These are phyloP conservation scores for Chrysolina oricalcia DNA, from an alignment of 2,888 invertebrate genomes.

Conservation along the genomic window DNA sequence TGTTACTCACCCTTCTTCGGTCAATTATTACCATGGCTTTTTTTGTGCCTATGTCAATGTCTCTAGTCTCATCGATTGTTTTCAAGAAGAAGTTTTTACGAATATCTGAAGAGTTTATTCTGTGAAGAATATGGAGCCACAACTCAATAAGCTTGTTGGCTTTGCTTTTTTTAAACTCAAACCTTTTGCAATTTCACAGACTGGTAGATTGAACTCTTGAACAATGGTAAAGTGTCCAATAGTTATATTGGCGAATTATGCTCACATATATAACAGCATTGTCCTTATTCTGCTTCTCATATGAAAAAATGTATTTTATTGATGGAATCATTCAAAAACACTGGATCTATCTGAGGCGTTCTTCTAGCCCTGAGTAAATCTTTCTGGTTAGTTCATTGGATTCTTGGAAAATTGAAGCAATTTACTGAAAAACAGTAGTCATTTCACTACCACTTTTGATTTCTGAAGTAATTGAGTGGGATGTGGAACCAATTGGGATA, in stretches of 20 bases:
- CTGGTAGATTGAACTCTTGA: not conserved
- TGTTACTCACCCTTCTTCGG: not conserved
- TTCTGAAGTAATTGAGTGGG: no score
- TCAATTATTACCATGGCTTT: slow-evolving; percentile 23
- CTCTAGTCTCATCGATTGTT: slow-evolving; percentile 23
- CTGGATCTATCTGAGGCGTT: not conserved
- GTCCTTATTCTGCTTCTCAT: not conserved
- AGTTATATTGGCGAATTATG: slow-evolving; percentile 9
- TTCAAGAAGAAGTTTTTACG: slow-evolving; percentile 4
- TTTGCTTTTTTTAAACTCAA: slow-evolving; percentile 25
- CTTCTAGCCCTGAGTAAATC: not conserved
- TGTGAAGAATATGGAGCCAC: slow-evolving; percentile 11
- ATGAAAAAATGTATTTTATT: not conserved
- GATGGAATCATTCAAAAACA: not conserved
- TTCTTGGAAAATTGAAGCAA: no score
- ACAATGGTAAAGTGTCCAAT: not conserved
- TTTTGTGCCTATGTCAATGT: slow-evolving; percentile 21
- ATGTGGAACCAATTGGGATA: no score
- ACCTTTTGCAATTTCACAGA: slow-evolving; percentile 30
- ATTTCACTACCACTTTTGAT: no score
- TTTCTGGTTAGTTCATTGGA: not conserved
- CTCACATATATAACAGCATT: not conserved
- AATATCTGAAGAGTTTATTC: not conserved
- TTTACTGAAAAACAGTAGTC: no score
- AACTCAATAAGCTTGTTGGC: slow-evolving; percentile 3